These are phyloP conservation scores for Lampropteryx suffumata DNA, from an alignment of 2,888 invertebrate genomes.

Conservation along the genomic window DNA sequence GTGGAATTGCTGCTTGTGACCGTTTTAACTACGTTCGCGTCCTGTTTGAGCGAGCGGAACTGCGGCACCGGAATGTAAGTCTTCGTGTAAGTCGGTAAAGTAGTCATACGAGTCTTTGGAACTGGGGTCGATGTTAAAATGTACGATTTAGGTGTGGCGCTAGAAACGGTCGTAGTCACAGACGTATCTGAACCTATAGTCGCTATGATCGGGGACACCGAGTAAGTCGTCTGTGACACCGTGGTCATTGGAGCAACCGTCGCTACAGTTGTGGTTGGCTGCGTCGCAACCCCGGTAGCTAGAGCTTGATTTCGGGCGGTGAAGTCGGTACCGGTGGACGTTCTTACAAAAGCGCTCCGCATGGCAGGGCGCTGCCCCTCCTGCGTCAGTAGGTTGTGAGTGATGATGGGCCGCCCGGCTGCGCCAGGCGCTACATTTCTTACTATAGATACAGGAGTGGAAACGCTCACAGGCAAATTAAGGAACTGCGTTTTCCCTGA, in stretches of 20 bases:
- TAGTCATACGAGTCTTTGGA: neutral
- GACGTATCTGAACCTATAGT: neutral
- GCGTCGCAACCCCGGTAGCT: neutral
- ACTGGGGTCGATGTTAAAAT: neutral
- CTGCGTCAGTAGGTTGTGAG: constrained; percentile 5
- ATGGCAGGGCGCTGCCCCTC: neutral
- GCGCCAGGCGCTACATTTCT: constrained; percentile 2
- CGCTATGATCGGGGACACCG: constrained; percentile 9
- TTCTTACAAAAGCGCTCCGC: constrained; percentile 17
- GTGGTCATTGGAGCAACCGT: constrained; percentile 6
- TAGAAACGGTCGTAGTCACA: constrained; percentile 3
- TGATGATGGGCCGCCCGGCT: constrained; percentile 1
- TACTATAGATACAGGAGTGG: constrained; percentile 8
- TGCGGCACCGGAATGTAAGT: constrained; percentile 14
- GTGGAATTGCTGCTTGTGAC: neutral
- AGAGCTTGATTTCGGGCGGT: neutral
- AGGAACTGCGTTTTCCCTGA: constrained; percentile 8
- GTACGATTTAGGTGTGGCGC: neutral
- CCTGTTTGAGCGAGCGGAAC: neutral
- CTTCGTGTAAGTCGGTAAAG: constrained; percentile 2
- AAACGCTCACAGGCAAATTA: constrained; percentile 17
- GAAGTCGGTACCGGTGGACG: constrained; percentile 4
- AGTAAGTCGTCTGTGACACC: constrained; percentile 1
- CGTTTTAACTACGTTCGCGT: neutral
- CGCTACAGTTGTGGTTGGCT: constrained; percentile 3